Percentiles rank a stretch among this genome's conserved stretches.
These are phyloP conservation scores for Volucella inflata DNA, from an alignment of 2,888 invertebrate species.

Conservation along the genomic window DNA sequence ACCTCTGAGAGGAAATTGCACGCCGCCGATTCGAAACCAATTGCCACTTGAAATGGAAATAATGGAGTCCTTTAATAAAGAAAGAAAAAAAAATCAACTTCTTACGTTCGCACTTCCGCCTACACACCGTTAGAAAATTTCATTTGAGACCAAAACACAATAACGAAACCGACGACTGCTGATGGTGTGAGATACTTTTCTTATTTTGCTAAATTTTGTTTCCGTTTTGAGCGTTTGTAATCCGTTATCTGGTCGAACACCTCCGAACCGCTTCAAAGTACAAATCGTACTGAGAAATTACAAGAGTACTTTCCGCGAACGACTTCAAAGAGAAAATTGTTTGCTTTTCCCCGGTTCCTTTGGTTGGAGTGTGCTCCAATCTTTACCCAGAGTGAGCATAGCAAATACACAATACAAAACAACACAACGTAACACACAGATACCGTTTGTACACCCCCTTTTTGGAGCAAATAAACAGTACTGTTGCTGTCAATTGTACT, in stretches of 20 bases:
- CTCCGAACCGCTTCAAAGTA: conserved; percentile 80
- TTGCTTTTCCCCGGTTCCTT: conserved; percentile 42
- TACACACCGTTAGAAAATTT: too few species aligned
- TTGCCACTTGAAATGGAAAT: too few species aligned
- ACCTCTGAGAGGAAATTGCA: too few species aligned
- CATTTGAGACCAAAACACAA: too few species aligned
- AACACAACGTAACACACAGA: conserved; percentile 32
- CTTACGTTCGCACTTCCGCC: too few species aligned
- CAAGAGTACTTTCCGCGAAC: conserved; percentile 60
- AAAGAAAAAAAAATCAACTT: too few species aligned
- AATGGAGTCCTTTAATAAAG: too few species aligned
- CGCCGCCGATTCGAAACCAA: too few species aligned
- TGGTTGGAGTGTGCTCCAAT: conserved; percentile 50
- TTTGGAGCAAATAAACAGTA: conserved; percentile 63
- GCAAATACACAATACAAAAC: conserved; percentile 18
- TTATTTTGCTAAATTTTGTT: too few species aligned
- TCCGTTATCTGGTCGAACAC: conserved; percentile 71
- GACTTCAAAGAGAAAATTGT: conserved; percentile 51
- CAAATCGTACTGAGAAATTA: conserved; percentile 79
- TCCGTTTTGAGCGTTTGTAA: conserved; percentile 1
- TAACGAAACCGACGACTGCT: too few species aligned
- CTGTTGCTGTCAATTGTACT: conserved; percentile 9
- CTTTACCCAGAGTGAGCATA: conserved; percentile 43
- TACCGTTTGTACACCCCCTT: conserved; percentile 60
- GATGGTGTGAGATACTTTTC: too few species aligned